A percentile compares a stretch with the other conserved stretches of the same genome.
phyloP scores from a whole-genome alignment of 2,888 invertebrate genomes.

The Eupelmus urozonus region DNA sequence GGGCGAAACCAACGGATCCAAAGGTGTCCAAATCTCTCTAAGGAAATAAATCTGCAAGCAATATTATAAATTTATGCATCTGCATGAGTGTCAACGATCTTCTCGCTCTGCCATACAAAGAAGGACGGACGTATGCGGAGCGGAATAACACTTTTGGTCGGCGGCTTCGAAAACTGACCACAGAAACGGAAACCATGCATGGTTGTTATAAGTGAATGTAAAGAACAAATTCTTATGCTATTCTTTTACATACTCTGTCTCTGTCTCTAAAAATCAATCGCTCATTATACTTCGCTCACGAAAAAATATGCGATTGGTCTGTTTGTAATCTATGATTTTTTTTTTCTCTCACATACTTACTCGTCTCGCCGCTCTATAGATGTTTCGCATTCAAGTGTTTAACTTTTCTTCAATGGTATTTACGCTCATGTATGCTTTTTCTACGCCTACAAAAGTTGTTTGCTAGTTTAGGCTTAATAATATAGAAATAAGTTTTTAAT shows the following conservation, averaged over 20 bases:
- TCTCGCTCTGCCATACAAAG: too few relatives aligned
- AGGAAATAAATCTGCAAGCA: too few relatives aligned
- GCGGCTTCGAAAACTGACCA: constrained; percentile 17
- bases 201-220: constrained; percentile 49
- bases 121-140: constrained; percentile 18
- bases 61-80: constrained; percentile 15
- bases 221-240: constrained; percentile 16
- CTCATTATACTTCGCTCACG: constrained; percentile 28
- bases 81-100: background rate
- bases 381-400: constrained; percentile 38
- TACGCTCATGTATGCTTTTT: constrained; percentile 31
- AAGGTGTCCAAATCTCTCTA: background rate
- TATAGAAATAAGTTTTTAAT: too few relatives aligned
- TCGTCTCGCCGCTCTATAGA: constrained; percentile 5
- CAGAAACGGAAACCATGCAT: constrained; percentile 26
- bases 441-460: constrained; percentile 14
- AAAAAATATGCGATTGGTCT: constrained; percentile 24
- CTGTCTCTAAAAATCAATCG: constrained; percentile 40
- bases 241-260: constrained; percentile 40
- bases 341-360: constrained; percentile 2
- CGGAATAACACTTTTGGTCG: constrained; percentile 26
- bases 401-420: constrained; percentile 9
- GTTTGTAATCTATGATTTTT: constrained; percentile 9
- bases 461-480: constrained; percentile 57
- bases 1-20: background rate